Base-by-base conservation (phyloP, 2,888 invertebrate species). In the Noctua fimbriata region DNA sequence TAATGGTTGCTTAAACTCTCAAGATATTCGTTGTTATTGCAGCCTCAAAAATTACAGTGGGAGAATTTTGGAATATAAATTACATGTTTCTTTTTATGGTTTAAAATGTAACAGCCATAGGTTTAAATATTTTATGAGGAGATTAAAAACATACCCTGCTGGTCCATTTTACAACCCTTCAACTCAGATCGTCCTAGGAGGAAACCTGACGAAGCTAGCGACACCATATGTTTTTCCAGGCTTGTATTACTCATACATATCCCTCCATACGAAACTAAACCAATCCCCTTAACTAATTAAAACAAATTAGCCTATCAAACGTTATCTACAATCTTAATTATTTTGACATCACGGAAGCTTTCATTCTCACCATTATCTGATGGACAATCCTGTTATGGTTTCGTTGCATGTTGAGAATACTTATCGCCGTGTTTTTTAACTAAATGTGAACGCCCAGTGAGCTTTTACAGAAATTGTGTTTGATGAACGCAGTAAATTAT, bases 321-420 rank as follows among this genome's bases (percentile, higher is more conserved):
- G 69, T 85, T 87, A 89, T 89, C 90, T 76, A 66, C 44, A 73
- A 90, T 89, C 89, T 89, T 76, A 85, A 90, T 89, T 85, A 85
- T 87, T 84, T 77, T 73, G 74, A 82, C 89, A 87, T 86, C 83
- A 86, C 89, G 88, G 83, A 90, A 88, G 84, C 77, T 79, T 86
- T 81, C 72, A 85, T 90, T 89, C 79, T 70, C 72, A 73, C 47
- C 74, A 78, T 78, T 87, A 89, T 88, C 87, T 78, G 88, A 89
- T 84, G 88, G 83, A 78, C 88, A 82, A 77, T 85, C 85, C 78
- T 85, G 83, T 83, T 79, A 86, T 44, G 82, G 85, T 89, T 87
- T 65, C 21, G 67, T 67, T 67, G 89, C 90, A 87, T 89, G 89
- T 86, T 82, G 63, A 74, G 70, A 85, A 79, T 83, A 86, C 85